These are phyloP conservation scores for Harpagifer antarcticus DNA, from an alignment of 2,797 vertebrate genomes.

Conservation along the genomic window DNA sequence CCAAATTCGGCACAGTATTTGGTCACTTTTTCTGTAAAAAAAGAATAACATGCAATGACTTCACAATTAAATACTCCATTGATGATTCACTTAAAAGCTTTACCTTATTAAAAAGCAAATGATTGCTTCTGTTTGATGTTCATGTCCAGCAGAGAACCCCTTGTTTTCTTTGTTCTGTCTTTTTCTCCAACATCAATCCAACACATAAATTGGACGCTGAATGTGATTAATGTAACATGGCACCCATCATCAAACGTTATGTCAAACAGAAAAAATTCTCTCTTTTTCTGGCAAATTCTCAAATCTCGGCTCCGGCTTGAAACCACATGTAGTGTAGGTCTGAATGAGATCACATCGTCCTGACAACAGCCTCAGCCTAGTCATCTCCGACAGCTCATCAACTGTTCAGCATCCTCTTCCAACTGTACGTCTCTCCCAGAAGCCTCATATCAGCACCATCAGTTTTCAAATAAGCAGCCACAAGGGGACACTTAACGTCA, in stretches of 20 bases:
- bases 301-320: slow-evolving; percentile 29
- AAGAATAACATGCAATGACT: slow-evolving; percentile 13
- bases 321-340: slow-evolving; percentile 42
- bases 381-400: slow-evolving; percentile 67
- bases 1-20: slow-evolving; percentile 93
- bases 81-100: slow-evolving; percentile 3
- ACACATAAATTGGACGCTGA: slow-evolving; percentile 42
- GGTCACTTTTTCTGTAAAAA: slow-evolving; percentile 88
- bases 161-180: slow-evolving; percentile 26
- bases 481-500: slow-evolving; percentile 51
- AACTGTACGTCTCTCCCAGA: slow-evolving; percentile 45
- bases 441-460: slow-evolving; percentile 50
- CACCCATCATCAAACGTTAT: slow-evolving; percentile 43
- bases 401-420: slow-evolving; percentile 42
- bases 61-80: not conserved
- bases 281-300: slow-evolving; percentile 38
- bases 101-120: not conserved
- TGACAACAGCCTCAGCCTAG: slow-evolving; percentile 44
- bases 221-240: slow-evolving; percentile 45
- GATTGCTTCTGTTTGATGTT: slow-evolving; percentile 31
- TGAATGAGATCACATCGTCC: slow-evolving; percentile 52
- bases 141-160: slow-evolving; percentile 1
- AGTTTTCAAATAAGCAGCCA: slow-evolving; percentile 49
- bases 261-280: slow-evolving; percentile 44
- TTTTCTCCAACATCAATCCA: slow-evolving; percentile 48